Base-by-base conservation (phyloP, 2,113 vertebrate species). In the Lampris incognitus region DNA sequence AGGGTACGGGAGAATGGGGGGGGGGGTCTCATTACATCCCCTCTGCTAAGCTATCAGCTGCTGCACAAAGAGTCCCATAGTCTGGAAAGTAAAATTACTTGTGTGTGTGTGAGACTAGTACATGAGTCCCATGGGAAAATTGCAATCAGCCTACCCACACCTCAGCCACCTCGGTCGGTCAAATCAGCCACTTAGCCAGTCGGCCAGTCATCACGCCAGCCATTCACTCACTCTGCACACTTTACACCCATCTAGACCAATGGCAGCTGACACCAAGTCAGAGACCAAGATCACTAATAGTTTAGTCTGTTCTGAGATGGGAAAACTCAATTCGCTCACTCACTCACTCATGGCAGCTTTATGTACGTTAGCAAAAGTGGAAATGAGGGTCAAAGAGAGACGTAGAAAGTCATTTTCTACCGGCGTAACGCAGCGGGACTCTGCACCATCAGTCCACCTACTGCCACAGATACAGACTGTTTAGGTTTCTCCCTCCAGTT, bases 31-130 rank as follows among this genome's bases (percentile, higher is more conserved):
- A 81, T 87, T 84, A 82, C 46, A 57, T 24, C 78, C 70, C 56
- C 72, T 52, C 56, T 56, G 51, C 65, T 77, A 76, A 70, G 77
- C 51, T 41, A 66, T 57, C 72, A 78, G 77, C 74, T 58, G 39
- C 40, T 71, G 48, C 78, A 87, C 85, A 88, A 85, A 84, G 68
- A 70, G 65, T 72, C 13, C 61, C 49, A 80, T 57, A 66, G 74
- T 66, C 86, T 76, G 76, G 66, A 62, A 42, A 66, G 69, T 42
- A 66, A 70, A 78, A 69, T 69, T 64, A 59, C 51, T 67, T n/a
- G 36, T 77, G 61, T 70, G 72, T 57, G 67, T 72, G 60, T 63
- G 9, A 50, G 62, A 46, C 65, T 39, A 10, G 41, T 46, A 37
- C 37, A 41, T 61, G 44, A 36, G 65, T 44, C 66, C 24, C 55